phyloP scores from a whole-genome alignment of 2,113 vertebrate species.

The Plotosus lineatus region DNA sequence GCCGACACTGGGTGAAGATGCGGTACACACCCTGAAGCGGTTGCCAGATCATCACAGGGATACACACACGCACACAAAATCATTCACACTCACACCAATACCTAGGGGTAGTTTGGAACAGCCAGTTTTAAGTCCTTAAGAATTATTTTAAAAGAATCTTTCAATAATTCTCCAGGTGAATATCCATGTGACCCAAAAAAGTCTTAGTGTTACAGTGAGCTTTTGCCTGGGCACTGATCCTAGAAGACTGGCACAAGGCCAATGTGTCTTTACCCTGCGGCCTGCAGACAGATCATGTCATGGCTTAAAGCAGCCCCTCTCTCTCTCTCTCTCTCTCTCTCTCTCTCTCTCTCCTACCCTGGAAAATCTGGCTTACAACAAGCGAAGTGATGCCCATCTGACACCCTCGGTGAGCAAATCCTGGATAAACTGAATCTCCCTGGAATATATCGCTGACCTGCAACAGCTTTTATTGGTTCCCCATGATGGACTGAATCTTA shows the following conservation, averaged over 20 bases:
- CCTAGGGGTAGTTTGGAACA: too few species aligned
- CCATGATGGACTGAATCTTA: not conserved
- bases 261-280: constrained; percentile 41
- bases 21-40: too few species aligned
- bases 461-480: not conserved
- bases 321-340: not conserved
- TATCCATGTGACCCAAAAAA: constrained; percentile 26
- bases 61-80: too few species aligned
- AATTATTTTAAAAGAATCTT: not conserved
- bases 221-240: constrained; percentile 23
- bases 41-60: too few species aligned
- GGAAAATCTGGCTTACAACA: constrained; percentile 6
- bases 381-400: constrained; percentile 2
- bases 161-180: constrained; percentile 9
- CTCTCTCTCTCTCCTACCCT: constrained; percentile 3
- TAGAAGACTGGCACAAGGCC: constrained; percentile 42
- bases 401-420: constrained; percentile 23
- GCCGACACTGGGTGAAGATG: too few species aligned
- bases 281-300: constrained; percentile 18
- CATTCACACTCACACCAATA: too few species aligned
- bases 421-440: constrained; percentile 12
- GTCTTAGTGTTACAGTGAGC: constrained; percentile 34
- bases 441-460: constrained; percentile 27
- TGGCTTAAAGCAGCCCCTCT: constrained; percentile 38
- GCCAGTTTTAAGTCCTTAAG: too few species aligned